Conservation (phyloP, 2,888 invertebrate genomes). For the Caenorhabditis virilis region DNA sequence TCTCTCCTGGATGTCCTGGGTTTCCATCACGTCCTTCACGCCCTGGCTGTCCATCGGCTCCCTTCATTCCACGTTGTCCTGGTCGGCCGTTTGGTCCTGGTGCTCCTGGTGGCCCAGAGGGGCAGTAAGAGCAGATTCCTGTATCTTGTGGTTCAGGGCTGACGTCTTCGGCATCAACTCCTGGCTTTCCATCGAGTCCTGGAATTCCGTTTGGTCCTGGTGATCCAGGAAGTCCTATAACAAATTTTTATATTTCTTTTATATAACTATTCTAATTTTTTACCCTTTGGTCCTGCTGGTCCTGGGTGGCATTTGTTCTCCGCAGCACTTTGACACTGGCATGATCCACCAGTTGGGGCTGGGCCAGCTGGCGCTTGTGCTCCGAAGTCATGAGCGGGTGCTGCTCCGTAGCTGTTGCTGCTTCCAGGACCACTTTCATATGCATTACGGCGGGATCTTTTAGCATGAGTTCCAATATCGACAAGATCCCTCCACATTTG, state of each 20-base stretch:
- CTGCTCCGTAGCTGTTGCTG: constrained; percentile 16
- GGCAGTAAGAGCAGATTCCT: constrained; percentile 59
- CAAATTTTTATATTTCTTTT: too few species aligned
- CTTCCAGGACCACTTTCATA: constrained; percentile 20
- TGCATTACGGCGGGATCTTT: constrained; percentile 40
- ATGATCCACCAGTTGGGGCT: constrained; percentile 39
- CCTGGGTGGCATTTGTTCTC: constrained; percentile 65
- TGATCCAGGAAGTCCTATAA: constrained; percentile 37
- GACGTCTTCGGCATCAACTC: constrained; percentile 52
- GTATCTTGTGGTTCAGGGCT: constrained; percentile 58
- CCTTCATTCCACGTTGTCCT: constrained; percentile 53
- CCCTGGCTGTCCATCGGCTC: constrained; percentile 54
- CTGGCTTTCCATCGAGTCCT: constrained; percentile 49
- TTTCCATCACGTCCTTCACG: constrained; percentile 60
- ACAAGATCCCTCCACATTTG: constrained; percentile 65
- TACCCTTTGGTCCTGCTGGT: constrained; percentile 57
- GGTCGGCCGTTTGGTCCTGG: constrained; percentile 50
- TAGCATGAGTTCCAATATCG: constrained; percentile 26
- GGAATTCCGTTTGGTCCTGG: constrained; percentile 51
- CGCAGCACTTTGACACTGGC: constrained; percentile 40
- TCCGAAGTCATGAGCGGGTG: constrained; percentile 46
- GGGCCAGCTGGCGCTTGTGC: constrained; percentile 46
- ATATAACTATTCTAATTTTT: neutral
- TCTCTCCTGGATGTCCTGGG: constrained; percentile 55
- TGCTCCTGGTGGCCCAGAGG: constrained; percentile 43